A percentile compares a stretch with the other conserved stretches of the same genome.
phyloP scores from a whole-genome alignment of 2,888 invertebrate species.

The Formica aserva region DNA sequence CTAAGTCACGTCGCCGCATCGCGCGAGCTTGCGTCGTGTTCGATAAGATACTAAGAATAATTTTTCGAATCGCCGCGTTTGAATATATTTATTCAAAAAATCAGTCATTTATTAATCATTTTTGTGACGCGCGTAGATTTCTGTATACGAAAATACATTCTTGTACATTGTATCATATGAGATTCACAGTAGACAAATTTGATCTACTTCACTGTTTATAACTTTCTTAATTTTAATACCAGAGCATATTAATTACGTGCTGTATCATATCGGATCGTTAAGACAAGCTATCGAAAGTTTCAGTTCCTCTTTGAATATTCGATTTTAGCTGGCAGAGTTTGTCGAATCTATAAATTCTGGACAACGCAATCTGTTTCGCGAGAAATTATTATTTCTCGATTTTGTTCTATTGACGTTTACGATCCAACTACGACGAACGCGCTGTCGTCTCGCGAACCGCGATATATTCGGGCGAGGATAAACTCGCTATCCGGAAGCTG shows the following conservation, averaged over 20 bases:
- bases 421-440: slow-evolving; percentile 9
- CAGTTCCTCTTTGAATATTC: neutral
- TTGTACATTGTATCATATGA: neutral
- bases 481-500: neutral
- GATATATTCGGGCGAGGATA: neutral
- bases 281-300: neutral
- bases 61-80: neutral
- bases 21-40: neutral
- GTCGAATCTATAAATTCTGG: neutral
- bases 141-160: neutral
- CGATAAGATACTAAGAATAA: neutral
- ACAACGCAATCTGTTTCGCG: neutral
- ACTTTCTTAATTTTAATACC: neutral
- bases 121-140: neutral
- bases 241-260: neutral
- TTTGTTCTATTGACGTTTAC: neutral
- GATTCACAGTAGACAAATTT: neutral
- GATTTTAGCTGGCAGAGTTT: neutral
- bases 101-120: neutral
- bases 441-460: neutral
- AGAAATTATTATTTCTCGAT: slow-evolving; percentile 13
- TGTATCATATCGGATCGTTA: neutral
- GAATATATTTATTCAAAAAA: neutral
- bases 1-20: slow-evolving; percentile 20
- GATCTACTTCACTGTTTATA: neutral